These are phyloP conservation scores for Cryptocephalus moraei DNA, from an alignment of 2,888 invertebrate genomes.

Conservation along the genomic window DNA sequence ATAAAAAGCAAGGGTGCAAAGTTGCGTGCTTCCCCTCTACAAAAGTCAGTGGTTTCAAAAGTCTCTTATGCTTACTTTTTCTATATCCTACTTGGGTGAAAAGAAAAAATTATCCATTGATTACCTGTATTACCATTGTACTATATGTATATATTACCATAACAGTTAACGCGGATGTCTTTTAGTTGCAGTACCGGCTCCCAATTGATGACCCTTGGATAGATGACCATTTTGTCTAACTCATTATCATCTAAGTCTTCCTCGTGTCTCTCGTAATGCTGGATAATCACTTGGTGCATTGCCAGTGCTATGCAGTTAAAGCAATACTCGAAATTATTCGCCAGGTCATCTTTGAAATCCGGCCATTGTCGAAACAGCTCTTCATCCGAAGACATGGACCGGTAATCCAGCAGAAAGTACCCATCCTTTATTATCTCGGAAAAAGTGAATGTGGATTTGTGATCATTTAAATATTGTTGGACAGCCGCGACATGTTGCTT, in stretches of 20 bases:
- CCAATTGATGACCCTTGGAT: conserved; percentile 52
- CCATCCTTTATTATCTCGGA: conserved; percentile 49
- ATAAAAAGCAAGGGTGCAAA: no score
- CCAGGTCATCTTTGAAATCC: conserved; percentile 45
- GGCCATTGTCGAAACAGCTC: conserved; percentile 50
- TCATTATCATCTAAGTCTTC: conserved; percentile 40
- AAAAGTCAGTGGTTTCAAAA: no score
- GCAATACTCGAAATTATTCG: conserved; percentile 54
- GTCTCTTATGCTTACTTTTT: background rate
- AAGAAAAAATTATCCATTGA: no score
- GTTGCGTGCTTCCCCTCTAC: no score
- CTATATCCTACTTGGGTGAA: no score
- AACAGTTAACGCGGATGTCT: conserved; percentile 60
- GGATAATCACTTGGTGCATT: conserved; percentile 59
- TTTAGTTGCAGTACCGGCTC: conserved; percentile 56
- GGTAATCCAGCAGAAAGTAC: conserved; percentile 49
- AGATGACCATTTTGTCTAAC: conserved; percentile 41
- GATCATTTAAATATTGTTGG: conserved; percentile 44
- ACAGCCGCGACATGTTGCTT: conserved; percentile 41
- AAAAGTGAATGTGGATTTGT: conserved; percentile 41
- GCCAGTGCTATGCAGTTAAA: conserved; percentile 66
- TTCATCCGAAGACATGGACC: conserved; percentile 44
- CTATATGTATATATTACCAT: conserved; percentile 44
- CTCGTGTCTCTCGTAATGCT: conserved; percentile 26
- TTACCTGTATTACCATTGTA: no score